These are phyloP conservation scores for Hippopotamyrus pictus DNA, from an alignment of 2,797 vertebrate species.

Conservation along the genomic window DNA sequence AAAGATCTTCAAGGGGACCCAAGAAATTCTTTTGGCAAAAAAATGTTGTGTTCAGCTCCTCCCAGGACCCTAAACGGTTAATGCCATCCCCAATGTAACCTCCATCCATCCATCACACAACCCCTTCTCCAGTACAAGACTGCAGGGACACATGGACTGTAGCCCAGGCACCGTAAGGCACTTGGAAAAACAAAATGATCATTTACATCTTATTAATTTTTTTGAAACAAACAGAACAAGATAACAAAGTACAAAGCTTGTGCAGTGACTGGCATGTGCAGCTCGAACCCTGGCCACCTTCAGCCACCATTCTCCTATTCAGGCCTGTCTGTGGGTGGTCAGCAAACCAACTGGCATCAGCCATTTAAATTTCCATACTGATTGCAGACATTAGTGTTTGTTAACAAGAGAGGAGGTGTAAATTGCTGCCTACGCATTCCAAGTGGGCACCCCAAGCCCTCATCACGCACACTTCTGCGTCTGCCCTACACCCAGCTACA, in stretches of 20 bases:
- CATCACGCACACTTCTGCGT: not conserved
- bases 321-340: constrained; percentile 4
- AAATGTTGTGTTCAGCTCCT: not conserved
- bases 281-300: not conserved
- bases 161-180: not conserved
- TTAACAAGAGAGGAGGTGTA: constrained; percentile 15
- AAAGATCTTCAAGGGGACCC: not conserved
- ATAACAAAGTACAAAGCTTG: not conserved
- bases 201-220: not conserved
- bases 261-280: not conserved
- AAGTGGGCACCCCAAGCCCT: not conserved
- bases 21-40: not conserved
- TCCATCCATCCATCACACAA: not conserved
- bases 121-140: not conserved
- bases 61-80: not conserved
- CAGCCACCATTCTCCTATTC: not conserved
- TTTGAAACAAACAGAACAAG: not conserved
- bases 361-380: constrained; percentile 15
- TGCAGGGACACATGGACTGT: not conserved
- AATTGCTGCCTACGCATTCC: not conserved
- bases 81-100: not conserved
- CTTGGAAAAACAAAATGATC: not conserved
- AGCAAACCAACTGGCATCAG: not conserved
- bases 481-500: not conserved
- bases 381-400: constrained; percentile 16